phyloP scores from a whole-genome alignment of 1,140 invertebrate genomes.

The Pachyrhynchus sulphureomaculatus region DNA sequence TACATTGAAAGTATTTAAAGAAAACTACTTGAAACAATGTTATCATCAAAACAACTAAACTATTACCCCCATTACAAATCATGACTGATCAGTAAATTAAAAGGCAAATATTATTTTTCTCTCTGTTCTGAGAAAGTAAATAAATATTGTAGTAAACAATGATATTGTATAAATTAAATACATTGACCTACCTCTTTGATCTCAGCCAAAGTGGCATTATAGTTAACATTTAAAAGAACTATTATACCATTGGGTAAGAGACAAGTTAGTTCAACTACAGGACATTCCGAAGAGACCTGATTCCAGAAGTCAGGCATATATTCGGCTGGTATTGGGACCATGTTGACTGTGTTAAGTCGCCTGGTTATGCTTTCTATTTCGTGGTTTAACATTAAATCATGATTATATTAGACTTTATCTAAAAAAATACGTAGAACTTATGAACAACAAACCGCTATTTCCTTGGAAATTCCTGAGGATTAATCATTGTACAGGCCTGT shows the following conservation, averaged over 20 bases:
- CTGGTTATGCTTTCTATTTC: not conserved
- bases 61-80: too few relatives aligned
- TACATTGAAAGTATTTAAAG: too few relatives aligned
- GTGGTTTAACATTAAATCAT: too few relatives aligned
- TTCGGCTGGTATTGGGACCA: constrained; percentile 47
- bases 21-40: too few relatives aligned
- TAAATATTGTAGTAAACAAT: not conserved
- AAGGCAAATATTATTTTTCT: not conserved
- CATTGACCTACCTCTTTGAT: constrained; percentile 74
- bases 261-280: constrained; percentile 71
- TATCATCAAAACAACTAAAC: too few relatives aligned
- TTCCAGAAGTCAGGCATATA: constrained; percentile 48
- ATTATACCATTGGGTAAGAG: constrained; percentile 83
- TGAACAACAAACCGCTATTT: constrained; percentile 1
- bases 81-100: too few relatives aligned
- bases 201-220: constrained; percentile 74
- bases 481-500: not conserved
- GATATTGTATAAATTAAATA: not conserved
- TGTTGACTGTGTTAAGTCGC: constrained; percentile 13
- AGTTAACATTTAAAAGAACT: constrained; percentile 68
- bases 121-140: not conserved
- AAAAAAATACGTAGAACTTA: not conserved
- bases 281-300: constrained; percentile 53
- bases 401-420: too few relatives aligned
- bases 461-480: not conserved